Conservation (phyloP, 2,113 vertebrate genomes). For the Triplophysa rosa region DNA sequence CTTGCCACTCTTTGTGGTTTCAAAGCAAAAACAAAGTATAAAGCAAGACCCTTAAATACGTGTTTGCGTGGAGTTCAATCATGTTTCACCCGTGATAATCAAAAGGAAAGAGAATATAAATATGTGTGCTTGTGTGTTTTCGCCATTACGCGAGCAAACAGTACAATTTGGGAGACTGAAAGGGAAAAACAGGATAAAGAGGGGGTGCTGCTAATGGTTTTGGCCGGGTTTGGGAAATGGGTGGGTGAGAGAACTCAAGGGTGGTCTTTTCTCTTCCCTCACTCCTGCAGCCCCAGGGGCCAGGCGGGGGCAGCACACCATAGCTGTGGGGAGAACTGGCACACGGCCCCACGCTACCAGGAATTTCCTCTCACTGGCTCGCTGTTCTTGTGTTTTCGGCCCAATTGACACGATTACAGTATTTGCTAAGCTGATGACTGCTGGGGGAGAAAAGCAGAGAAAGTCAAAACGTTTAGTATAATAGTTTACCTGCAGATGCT, state of each 20-base stretch:
- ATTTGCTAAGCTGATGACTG: constrained; percentile 22
- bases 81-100: constrained; percentile 55
- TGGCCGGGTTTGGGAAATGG: constrained; percentile 69
- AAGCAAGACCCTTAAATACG: constrained; percentile 60
- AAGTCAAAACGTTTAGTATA: neutral
- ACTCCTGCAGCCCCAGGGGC: constrained; percentile 49
- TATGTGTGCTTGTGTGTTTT: neutral
- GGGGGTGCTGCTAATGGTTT: constrained; percentile 59
- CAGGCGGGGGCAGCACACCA: constrained; percentile 65
- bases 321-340: constrained; percentile 62
- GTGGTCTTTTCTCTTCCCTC: constrained; percentile 67
- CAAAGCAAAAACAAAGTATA: constrained; percentile 68
- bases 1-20: constrained; percentile 64
- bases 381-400: constrained; percentile 30
- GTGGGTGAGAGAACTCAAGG: constrained; percentile 69
- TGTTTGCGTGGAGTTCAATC: constrained; percentile 54
- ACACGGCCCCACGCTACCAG: constrained; percentile 60
- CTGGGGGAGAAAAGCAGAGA: neutral
- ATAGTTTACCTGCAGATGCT: constrained; percentile 78
- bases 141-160: constrained; percentile 32
- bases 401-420: constrained; percentile 31
- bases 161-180: constrained; percentile 41
- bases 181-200: constrained; percentile 45
- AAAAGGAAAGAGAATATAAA: neutral
- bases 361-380: constrained; percentile 60